Conservation (phyloP, 2,888 invertebrate species). For the Endomychus coccineus region DNA sequence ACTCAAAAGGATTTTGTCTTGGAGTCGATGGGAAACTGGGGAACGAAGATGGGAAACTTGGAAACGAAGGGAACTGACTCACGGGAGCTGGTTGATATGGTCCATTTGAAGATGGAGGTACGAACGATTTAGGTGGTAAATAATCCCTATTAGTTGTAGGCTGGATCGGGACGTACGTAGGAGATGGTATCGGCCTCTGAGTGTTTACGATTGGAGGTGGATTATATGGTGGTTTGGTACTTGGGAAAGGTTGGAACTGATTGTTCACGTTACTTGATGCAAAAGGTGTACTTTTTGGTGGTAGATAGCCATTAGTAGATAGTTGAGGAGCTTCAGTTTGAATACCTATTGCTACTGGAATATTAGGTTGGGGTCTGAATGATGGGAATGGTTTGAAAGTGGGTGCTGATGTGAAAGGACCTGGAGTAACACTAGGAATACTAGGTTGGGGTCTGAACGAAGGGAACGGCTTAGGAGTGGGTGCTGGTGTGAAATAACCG, state of each 20-base stretch:
- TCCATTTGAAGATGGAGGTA: constrained; percentile 6
- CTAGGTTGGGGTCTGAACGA: constrained; percentile 13
- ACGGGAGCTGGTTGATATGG: constrained; percentile 9
- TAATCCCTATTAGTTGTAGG: constrained; percentile 9
- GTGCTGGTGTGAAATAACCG: constrained; percentile 3
- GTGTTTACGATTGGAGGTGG: constrained; percentile 8
- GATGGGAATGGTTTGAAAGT: constrained; percentile 29
- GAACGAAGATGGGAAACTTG: not conserved
- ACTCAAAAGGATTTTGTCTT: constrained; percentile 13
- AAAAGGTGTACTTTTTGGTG: constrained; percentile 49
- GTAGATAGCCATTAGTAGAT: constrained; percentile 17
- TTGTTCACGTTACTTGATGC: constrained; percentile 39
- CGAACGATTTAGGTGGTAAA: constrained; percentile 10
- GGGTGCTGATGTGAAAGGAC: constrained; percentile 9
- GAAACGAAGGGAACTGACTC: constrained; percentile 1
- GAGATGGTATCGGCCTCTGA: constrained; percentile 32
- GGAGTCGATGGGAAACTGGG: constrained; percentile 6
- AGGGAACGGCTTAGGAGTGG: constrained; percentile 5
- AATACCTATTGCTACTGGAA: constrained; percentile 3
- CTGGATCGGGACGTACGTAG: constrained; percentile 8
- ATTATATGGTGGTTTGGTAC: constrained; percentile 28
- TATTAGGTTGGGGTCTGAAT: constrained; percentile 32
- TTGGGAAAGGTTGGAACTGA: constrained; percentile 11
- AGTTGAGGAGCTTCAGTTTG: constrained; percentile 3
- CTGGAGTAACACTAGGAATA: constrained; percentile 2